phyloP scores from a whole-genome alignment of 2,797 vertebrate genomes.

The Arctocebus calabarensis region DNA sequence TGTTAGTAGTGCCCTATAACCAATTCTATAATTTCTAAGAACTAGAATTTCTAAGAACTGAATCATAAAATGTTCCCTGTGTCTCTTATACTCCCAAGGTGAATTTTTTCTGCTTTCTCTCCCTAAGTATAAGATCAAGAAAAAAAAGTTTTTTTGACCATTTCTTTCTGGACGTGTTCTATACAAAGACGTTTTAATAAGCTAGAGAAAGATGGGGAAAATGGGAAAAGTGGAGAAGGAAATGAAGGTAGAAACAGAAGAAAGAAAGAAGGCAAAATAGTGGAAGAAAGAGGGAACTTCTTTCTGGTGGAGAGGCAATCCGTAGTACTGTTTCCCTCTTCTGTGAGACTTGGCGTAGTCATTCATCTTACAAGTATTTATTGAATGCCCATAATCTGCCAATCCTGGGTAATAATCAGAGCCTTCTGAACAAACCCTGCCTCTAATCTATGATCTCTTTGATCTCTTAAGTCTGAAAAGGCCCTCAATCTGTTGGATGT shows the following conservation, averaged over 20 bases:
- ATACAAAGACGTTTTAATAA: background rate
- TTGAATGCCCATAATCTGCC: background rate
- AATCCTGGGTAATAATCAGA: background rate
- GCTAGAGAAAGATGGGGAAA: background rate
- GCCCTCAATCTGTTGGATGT: background rate
- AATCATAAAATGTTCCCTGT: background rate
- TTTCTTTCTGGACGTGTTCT: background rate
- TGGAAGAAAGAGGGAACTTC: background rate
- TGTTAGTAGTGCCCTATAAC: background rate
- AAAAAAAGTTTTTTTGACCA: background rate
- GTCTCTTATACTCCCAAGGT: background rate
- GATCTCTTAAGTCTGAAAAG: constrained; percentile 32
- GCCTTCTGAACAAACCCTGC: background rate
- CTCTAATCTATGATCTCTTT: background rate
- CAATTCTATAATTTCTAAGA: background rate
- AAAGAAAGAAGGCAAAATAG: no score
- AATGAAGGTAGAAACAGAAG: background rate
- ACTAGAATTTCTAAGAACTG: background rate
- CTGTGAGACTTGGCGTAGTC: background rate
- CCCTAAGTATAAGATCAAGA: background rate
- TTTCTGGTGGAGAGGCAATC: background rate
- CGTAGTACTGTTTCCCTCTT: background rate
- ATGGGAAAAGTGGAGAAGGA: background rate
- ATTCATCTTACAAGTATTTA: background rate
- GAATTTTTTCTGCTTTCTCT: background rate